Evolutionary conservation across 2,113 vertebrate species (phyloP), one percentile per base, ranked within the genome.

Genomic region (Sphaerodactylus townsendi): DNA sequence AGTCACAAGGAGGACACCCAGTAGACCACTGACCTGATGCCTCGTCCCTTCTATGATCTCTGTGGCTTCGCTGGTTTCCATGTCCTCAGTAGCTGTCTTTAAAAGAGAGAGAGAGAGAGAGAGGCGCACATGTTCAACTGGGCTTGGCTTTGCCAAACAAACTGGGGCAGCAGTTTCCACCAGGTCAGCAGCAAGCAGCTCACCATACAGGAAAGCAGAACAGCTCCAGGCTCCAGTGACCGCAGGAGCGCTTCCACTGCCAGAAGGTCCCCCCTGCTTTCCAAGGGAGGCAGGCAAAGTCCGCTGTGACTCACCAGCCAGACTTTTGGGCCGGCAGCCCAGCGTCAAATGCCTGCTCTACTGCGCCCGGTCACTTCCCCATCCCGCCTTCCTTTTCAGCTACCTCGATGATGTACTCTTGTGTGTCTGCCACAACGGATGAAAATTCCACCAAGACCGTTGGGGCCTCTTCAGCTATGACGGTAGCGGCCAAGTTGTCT

Each of bases 321-420:
- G 41, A 44, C 44, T 44, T 44, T 44, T 44, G 44, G 44, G 44
- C 44, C 44, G 44, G 44, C 77, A 28, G 30, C 48, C 48, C 48
- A 50, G 2, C 66, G 69, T 8, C 48, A 41, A 35, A 39, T 28
- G 8, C 59, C 23, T 33, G n/a, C 39, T 21, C 39, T 30, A 1
- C 19, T 7, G 23, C 28, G 13, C n/a, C 1, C 44, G 56, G 70
- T 10, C 4, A 3, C 0, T 2, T 4, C 8, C 33, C 28, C 39
- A 6, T 21, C 19, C 21, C n/a, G 10, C 33, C n/a, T 11, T 17
- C 25, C 19, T 72, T 25, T 33, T 33, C 15, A 9, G 90, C 87
- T 90, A 99, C 99, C 97, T 99, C 97, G 1, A 99, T 99, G 87
- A 99, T 99, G 91, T 99, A 99, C 81, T 99, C 99, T 95, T 99